Evolutionary conservation across 2,888 invertebrate genomes (phyloP), one percentile per base, ranked within the genome.

Genomic region (Globia sparganii): DNA sequence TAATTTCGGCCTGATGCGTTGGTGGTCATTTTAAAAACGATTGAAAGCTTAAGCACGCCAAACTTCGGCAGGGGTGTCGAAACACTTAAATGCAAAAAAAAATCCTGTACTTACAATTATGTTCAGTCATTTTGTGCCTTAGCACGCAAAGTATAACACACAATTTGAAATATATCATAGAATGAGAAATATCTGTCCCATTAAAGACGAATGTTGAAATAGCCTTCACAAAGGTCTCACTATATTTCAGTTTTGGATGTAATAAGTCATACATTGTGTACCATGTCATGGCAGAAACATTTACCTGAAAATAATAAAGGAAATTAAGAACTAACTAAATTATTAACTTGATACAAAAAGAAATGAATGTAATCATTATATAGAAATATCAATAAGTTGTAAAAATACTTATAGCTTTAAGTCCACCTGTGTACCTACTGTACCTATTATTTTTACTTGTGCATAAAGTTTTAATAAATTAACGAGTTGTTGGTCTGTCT

Each of bases 251-350:
- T 81, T 87, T 90, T 25, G 71, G 37, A 53, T 87, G 75, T 15
- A 90, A 81, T 56, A 79, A 65, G 53, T 87, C 85, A 77, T 93
- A 94, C 25, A 92, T 75, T 28, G 69, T 89, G 72, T 91, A 86
- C 95, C 96, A 96, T 1, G 87, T 84, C 34, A 86, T 79, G 9
- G 91, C 91, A 46, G 93, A 85, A 40, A 84, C 78, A 75, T 91
- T 86, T 15, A 90, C 81, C 96, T 96, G 75, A 15, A 90, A 88
- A 78, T 46, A 56, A 75, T 64, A 37, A 13, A 43, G 28, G 11
- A 49, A 69, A 11, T 68, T 71, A 64, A 15, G n/a, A n/a, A n/a
- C n/a, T n/a, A n/a, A n/a, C n/a, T n/a, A n/a, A n/a, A n/a, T n/a
- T n/a, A n/a, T n/a, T n/a, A n/a, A 53, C 15, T 25, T n/a, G 34